Evolutionary conservation across 2,113 vertebrate genomes (phyloP).

Genomic region (Sander lucioperca): DNA sequence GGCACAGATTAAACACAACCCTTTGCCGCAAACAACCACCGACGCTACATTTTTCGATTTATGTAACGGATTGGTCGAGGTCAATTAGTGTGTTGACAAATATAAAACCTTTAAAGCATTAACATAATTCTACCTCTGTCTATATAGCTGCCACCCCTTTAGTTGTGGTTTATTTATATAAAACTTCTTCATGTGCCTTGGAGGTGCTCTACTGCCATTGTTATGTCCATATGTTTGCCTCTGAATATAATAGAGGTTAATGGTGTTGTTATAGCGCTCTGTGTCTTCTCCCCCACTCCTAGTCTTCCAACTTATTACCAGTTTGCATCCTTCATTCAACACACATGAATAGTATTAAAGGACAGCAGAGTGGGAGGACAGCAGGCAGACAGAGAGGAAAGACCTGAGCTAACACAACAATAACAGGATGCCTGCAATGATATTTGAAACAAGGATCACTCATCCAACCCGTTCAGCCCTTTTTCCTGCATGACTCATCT

Average conservation of each 20-base stretch:
- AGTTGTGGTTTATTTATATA: constrained; percentile 18
- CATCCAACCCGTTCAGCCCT: constrained; percentile 9
- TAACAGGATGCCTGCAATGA: constrained; percentile 4
- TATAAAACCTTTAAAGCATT: constrained; percentile 1
- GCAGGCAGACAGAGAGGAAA: constrained; percentile 19
- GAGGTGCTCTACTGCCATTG: constrained; percentile 24
- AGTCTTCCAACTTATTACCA: constrained; percentile 26
- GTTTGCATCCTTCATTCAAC: neutral
- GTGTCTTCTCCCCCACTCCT: neutral
- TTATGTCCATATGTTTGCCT: constrained; percentile 36
- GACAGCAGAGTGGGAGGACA: constrained; percentile 19
- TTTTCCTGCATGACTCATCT: constrained; percentile 39
- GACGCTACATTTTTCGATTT: neutral
- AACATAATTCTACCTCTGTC: neutral
- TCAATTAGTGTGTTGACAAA: constrained; percentile 15
- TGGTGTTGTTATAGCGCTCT: neutral
- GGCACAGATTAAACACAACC: constrained; percentile 33
- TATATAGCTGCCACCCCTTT: neutral
- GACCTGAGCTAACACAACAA: constrained; percentile 15
- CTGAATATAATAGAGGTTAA: constrained; percentile 66
- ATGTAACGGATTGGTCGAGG: neutral
- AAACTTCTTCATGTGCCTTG: constrained; percentile 7
- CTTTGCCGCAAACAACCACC: neutral
- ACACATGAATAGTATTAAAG: neutral
- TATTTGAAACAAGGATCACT: constrained; percentile 18